Conservation (phyloP, 2,113 vertebrate genomes). For the Xenopus borealis region DNA sequence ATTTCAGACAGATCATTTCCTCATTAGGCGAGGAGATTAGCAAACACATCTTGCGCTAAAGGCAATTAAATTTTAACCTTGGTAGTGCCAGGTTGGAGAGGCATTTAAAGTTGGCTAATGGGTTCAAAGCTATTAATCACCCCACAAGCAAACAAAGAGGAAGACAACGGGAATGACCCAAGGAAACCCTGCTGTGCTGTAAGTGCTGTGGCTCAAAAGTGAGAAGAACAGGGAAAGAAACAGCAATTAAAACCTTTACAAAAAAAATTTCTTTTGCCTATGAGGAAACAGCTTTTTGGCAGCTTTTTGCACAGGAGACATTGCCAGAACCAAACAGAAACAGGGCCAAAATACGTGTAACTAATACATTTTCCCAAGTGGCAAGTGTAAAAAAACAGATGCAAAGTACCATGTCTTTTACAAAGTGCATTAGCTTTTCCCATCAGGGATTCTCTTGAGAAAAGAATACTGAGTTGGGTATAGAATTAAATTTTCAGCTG, state of each 20-base stretch:
- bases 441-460: no score
- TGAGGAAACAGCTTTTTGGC: not conserved
- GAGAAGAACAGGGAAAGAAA: not conserved
- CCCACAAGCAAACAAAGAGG: conserved; percentile 21
- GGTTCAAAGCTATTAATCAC: conserved; percentile 30
- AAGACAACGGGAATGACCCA: not conserved
- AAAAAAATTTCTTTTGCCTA: conserved; percentile 29
- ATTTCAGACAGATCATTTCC: conserved; percentile 49
- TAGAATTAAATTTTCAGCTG: no score
- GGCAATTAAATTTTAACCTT: conserved; percentile 59
- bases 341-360: conserved; percentile 16
- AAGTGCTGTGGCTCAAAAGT: not conserved
- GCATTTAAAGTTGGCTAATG: conserved; percentile 12
- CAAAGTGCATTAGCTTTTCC: no score
- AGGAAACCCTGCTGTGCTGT: conserved; percentile 33
- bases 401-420: no score
- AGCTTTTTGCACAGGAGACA: conserved; percentile 45
- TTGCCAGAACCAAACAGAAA: not conserved
- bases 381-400: no score
- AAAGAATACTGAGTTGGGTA: no score
- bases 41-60: conserved; percentile 53
- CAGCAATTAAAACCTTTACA: conserved; percentile 45
- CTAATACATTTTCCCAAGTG: conserved; percentile 16
- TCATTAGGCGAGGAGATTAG: conserved; percentile 52
- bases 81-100: conserved; percentile 1